These are phyloP conservation scores for Helarctos malayanus DNA, from an alignment of 2,797 vertebrate genomes.

Conservation along the genomic window DNA sequence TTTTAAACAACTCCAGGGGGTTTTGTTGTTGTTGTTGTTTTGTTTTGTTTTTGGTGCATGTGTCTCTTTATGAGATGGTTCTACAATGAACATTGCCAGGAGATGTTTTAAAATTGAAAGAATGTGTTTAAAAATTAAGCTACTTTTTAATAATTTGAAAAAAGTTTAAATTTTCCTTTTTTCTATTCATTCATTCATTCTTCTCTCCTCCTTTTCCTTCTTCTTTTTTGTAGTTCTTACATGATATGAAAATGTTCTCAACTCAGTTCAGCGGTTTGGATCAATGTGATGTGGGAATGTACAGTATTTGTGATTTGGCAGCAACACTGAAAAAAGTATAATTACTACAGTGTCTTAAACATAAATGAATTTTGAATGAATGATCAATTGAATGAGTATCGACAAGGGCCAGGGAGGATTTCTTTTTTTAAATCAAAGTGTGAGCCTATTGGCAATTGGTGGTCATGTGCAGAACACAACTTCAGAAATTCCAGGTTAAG, in stretches of 20 bases:
- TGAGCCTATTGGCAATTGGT: background rate
- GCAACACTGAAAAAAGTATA: background rate
- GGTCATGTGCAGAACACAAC: background rate
- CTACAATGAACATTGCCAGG: background rate
- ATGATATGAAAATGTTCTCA: background rate
- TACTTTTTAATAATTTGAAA: constrained; percentile 13
- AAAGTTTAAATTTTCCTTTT: background rate
- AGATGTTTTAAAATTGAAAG: constrained; percentile 42
- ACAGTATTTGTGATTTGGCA: background rate
- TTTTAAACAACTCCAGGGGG: constrained; percentile 32
- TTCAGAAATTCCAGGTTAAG: background rate
- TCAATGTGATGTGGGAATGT: background rate
- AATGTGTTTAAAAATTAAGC: background rate
- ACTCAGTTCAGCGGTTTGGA: background rate
- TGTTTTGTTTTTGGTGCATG: background rate
- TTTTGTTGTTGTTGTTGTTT: background rate
- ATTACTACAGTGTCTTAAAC: background rate
- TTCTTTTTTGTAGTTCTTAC: background rate
- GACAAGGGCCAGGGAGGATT: background rate
- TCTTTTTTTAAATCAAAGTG: background rate
- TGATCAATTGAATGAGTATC: background rate
- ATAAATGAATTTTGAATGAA: background rate
- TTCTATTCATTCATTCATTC: background rate
- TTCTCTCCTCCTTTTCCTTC: background rate
- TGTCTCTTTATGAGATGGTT: background rate